Percentiles rank a stretch among this genome's conserved stretches.
phyloP scores from a whole-genome alignment of 2,797 vertebrate genomes.

The Enteromius argenteus region DNA sequence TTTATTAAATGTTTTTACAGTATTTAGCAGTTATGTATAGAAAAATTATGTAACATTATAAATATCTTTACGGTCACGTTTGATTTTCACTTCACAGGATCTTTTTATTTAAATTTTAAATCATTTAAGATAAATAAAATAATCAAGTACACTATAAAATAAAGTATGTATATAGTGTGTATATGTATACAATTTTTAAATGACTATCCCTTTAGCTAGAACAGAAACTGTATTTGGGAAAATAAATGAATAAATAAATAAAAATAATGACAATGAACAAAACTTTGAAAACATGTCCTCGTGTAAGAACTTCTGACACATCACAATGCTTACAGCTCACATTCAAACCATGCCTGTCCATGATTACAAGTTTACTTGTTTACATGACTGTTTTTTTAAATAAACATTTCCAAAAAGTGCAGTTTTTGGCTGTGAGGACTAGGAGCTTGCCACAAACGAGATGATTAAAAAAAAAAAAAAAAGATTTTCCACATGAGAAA shows the following conservation, averaged over 20 bases:
- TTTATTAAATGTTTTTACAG: too few species aligned
- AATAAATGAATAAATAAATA: too few species aligned
- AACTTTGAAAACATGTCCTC: background rate
- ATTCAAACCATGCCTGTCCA: background rate
- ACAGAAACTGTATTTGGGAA: background rate
- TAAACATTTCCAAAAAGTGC: constrained; percentile 14
- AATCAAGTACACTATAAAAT: background rate
- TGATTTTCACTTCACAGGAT: too few species aligned
- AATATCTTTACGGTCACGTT: too few species aligned
- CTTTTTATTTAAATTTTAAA: background rate
- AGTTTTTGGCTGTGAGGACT: constrained; percentile 3
- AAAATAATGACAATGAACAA: background rate
- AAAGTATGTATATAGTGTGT: background rate
- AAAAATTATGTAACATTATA: too few species aligned
- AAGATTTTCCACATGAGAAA: constrained; percentile 41
- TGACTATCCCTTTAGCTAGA: background rate
- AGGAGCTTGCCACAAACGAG: background rate
- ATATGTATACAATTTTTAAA: background rate
- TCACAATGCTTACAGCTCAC: background rate
- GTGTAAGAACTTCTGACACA: background rate
- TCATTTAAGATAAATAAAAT: background rate
- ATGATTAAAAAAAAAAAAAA: background rate
- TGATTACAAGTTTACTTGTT: constrained; percentile 3
- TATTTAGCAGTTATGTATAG: too few species aligned
- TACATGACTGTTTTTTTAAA: background rate